Base-by-base conservation (phyloP, 2,888 invertebrate genomes). In the Drosophila nr. fundita region DNA sequence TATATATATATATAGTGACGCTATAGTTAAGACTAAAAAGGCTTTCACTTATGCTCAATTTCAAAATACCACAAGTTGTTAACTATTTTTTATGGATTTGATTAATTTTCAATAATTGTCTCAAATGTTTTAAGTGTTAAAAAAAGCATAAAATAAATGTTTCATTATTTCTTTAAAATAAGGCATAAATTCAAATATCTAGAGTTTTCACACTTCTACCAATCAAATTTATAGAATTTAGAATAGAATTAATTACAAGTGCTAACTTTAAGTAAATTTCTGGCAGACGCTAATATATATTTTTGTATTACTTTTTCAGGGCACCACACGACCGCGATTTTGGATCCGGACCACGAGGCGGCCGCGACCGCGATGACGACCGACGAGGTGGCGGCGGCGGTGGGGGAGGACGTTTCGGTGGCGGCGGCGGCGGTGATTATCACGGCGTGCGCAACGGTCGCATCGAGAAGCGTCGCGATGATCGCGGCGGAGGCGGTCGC, bases 371-470 rank as follows among this genome's bases (percentile, higher is more conserved):
- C 67, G 87, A 83, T 59, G 88, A 90, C 5, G 90, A 90, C 40
- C 45, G 98, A 97, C 93, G 83, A 11, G 81, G 84, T 4, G 94
- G 87, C 21, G 80, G 84, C 8, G 82, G 77, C 10, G 81, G 68
- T 6, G 60, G 78, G 2, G 60, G 78, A 11, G 54, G 65, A 7
- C 83, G 88, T 21, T 88, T 88, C 18, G 87, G 72, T 27, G 94
- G 97, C 96, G 92, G 81, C 27, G 82, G 98, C 49, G 98, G 98
- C 91, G 98, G 98, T 42, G 94, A 99, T 97, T 94, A 87, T 38
- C 90, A 91, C 42, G 92, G 91, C 29, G 90, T 91, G 1, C 89
- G 91, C 50, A 90, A 90, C 61, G 92, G 92, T 42, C 91, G 92
- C 48, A 76, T 91, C 58, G 92, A 92, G 72, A 92, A 92, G 64